Conservation (phyloP, 2,797 vertebrate species). For the Hemitrygon akajei region DNA sequence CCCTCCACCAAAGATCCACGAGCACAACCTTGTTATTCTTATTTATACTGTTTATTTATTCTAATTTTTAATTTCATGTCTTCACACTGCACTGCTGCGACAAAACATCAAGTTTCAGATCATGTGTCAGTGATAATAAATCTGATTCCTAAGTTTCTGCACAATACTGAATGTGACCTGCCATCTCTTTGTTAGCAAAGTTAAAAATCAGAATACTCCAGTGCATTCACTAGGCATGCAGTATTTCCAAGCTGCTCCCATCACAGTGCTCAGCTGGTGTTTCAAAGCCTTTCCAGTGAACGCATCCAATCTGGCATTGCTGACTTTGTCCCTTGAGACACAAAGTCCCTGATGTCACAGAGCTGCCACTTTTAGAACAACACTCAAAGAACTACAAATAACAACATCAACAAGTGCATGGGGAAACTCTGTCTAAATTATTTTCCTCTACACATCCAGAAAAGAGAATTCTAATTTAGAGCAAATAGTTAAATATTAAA, state of each 20-base stretch:
- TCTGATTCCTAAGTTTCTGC: too few species aligned
- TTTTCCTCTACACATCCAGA: not conserved
- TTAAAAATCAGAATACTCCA: slow-evolving; percentile 28
- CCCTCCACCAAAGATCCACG: too few species aligned
- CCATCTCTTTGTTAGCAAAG: not conserved
- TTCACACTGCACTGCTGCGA: too few species aligned
- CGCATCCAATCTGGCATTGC: not conserved
- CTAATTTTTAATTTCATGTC: too few species aligned
- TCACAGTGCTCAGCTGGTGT: slow-evolving; percentile 33
- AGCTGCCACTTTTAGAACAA: not conserved
- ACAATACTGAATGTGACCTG: not conserved
- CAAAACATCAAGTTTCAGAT: too few species aligned
- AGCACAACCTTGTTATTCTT: too few species aligned
- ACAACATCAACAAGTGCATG: not conserved
- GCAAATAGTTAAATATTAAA: not conserved
- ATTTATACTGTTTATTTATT: too few species aligned
- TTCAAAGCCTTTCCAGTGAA: slow-evolving; percentile 28
- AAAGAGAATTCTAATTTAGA: not conserved
- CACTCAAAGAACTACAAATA: not conserved
- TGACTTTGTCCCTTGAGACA: not conserved
- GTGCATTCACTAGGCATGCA: not conserved
- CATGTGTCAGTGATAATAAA: too few species aligned
- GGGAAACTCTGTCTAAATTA: not conserved
- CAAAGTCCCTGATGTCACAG: not conserved
- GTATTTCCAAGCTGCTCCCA: not conserved